Conservation (phyloP, 2,113 vertebrate species). For the Probosciger aterrimus region DNA sequence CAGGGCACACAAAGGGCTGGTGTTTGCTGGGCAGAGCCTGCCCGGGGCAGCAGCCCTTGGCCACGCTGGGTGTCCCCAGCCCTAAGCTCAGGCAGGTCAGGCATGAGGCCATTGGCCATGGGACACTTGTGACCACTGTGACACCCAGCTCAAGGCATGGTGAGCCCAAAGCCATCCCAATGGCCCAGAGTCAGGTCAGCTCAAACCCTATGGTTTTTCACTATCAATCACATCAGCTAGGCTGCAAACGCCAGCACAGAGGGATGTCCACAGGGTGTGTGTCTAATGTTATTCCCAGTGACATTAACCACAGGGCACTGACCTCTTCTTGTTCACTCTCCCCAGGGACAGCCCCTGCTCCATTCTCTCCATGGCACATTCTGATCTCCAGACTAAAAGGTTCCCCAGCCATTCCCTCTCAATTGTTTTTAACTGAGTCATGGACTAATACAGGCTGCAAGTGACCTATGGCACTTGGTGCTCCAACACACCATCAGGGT, state of each 20-base stretch:
- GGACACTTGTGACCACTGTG: too few relatives aligned
- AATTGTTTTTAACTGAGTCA: not conserved
- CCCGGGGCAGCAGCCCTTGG: not conserved
- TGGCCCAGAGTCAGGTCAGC: not conserved
- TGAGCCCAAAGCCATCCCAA: not conserved
- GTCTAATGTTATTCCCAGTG: not conserved
- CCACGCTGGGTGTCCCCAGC: rapidly evolving
- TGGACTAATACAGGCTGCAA: not conserved
- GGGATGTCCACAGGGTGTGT: not conserved
- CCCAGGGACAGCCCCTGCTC: rapidly evolving
- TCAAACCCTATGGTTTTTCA: not conserved
- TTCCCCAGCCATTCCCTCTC: not conserved
- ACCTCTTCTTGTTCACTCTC: not conserved
- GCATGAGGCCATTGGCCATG: rapidly evolving
- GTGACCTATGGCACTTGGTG: not conserved
- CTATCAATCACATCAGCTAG: rapidly evolving
- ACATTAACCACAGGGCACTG: not conserved
- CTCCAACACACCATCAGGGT: not conserved
- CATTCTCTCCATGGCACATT: rapidly evolving
- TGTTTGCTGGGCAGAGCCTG: not conserved
- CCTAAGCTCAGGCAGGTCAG: rapidly evolving
- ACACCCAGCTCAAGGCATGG: rapidly evolving
- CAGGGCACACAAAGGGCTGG: not conserved
- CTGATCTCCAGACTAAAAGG: not conserved
- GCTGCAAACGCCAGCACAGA: not conserved